Evolutionary conservation across 2,888 invertebrate species (phyloP), one percentile per base, ranked within the genome.

Genomic region (Zaprionus bogoriensis): DNA sequence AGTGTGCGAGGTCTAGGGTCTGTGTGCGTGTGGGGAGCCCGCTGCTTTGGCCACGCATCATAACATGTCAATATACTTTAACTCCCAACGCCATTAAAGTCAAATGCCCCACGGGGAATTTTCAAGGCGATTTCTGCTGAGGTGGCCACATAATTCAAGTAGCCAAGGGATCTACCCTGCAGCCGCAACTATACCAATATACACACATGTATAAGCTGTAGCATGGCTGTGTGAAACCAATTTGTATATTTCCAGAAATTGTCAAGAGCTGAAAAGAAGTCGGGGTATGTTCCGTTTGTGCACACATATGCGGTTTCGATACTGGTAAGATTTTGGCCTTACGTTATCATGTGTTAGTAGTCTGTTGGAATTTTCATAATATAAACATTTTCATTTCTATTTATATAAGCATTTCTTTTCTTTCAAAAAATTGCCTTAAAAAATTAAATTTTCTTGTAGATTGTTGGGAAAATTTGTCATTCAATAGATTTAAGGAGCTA

Each of bases 1-100:
- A 32, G 48, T 50, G 59, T 36, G 25, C 64, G 51, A n/a, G n/a
- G n/a, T n/a, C n/a, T n/a, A n/a, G n/a, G n/a, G 30, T 41, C 38
- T 17, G n/a, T 41, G 38, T 36, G 46, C 20, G 27, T 7, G 39
- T 47, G 39, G 32, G 48, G 25, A 61, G 51, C 76, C 71, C 58
- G 76, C 54, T 65, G 76, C 28, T 65, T 63, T 51, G 74, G 87
- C 85, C 74, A 84, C 80, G 78, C 86, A 73, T 88, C 88, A 87
- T 88, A 89, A 85, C 83, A 80, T 89, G 88, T 85, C 86, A 80
- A 87, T 86, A 80, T 77, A 80, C 78, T 67, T 71, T 27, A 63
- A 67, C 65, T 61, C 67, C 76, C 74, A 74, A 63, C 60, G 74
- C 77, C 80, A 88, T 88, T 83, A 88, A 80, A 87, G 86, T 80